Evolutionary conservation across 2,113 vertebrate species (phyloP), one percentile per base, ranked within the genome.

Genomic region (Mesocricetus auratus): DNA sequence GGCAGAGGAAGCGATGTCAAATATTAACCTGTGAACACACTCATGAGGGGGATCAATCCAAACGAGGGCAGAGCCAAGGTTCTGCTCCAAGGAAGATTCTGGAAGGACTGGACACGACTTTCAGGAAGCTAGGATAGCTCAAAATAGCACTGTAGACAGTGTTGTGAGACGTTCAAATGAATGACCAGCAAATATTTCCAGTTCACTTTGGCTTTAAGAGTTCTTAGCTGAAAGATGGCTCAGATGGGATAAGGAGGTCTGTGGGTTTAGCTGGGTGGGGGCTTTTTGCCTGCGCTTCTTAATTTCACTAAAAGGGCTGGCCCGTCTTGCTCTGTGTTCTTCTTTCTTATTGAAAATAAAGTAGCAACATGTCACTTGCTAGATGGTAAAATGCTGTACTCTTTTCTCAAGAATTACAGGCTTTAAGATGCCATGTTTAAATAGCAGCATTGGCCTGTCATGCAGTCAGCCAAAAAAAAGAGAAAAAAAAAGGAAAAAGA

Each of bases 401-500:
- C 69, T 86, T 94, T 79, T 94, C 95, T 94, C 95, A 91, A 91
- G 92, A 97, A 97, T 94, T 92, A 93, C 83, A 98, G 94, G 83
- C 86, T 97, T 89, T 60, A 73, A 94, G 97, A 93, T 50, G 62
- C 95, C 97, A 97, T 96, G 95, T 78, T 96, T 90, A 98, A 97
- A 97, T 90, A 97, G 96, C 88, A 97, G 96, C 97, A 97, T 3
- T 75, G 96, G 94, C 97, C 92, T 91, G 96, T 94, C 98, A 98
- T 98, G 98, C 98, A 98, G 86, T 95, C 97, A 98, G 97, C 91
- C 98, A 97, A 97, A 89, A 86, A 29, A 50, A 77, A 68, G 33
- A 66, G 12, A 26, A 73, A 73, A 66, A 31, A 66, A 75, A 45
- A 45, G 45, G 9, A 53, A 10, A 12, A 53, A 53, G 11, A 53